Evolutionary conservation across 2,888 invertebrate genomes (phyloP), one percentile per base, ranked within the genome.

Genomic region (Tachystola acroxantha): DNA sequence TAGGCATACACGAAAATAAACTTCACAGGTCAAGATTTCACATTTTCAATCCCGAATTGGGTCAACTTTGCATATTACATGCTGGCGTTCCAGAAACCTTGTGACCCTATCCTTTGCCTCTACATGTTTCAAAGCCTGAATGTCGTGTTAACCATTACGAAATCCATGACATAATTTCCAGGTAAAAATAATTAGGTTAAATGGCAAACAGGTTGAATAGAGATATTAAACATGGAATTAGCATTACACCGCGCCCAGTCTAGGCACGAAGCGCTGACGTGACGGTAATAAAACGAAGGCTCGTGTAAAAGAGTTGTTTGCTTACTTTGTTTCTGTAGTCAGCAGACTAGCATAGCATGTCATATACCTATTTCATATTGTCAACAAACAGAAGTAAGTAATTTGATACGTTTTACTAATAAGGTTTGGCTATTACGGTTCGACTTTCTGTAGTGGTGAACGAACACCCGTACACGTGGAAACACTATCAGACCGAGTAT

Each of bases 21-120:
- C 16, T 16, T 16, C 16, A 6, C 16, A 6, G 6, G 16, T 16
- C 16, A 24, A n/a, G 24, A 9, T 24, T n/a, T 24, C n/a, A 9
- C n/a, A 2, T 6, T 24, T n/a, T n/a, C 3, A n/a, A 3, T 11
- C 10, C 2, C n/a, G n/a, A 53, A 53, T 50, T 51, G 40, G 51
- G 53, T 52, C 49, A 40, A 45, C 49, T 42, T 51, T 45, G 48
- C 47, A 45, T 39, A 45, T 44, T 48, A n/a, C n/a, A 47, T 45
- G 26, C 43, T 33, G 37, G 32, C 45, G 58, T 44, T 48, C 56
- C 40, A 51, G 48, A 49, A 50, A 55, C 53, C 53, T 34, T 36
- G 36, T 48, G 46, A 60, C 52, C 56, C 50, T 42, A 32, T 24
- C 24, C 24, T 16, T 16, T 16, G 16, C 16, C 16, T 6, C 3